These are phyloP conservation scores for Hydractinia symbiolongicarpus DNA, from an alignment of 30 jellyfish, hydroid and myxozoan species.

Conservation along the genomic window DNA sequence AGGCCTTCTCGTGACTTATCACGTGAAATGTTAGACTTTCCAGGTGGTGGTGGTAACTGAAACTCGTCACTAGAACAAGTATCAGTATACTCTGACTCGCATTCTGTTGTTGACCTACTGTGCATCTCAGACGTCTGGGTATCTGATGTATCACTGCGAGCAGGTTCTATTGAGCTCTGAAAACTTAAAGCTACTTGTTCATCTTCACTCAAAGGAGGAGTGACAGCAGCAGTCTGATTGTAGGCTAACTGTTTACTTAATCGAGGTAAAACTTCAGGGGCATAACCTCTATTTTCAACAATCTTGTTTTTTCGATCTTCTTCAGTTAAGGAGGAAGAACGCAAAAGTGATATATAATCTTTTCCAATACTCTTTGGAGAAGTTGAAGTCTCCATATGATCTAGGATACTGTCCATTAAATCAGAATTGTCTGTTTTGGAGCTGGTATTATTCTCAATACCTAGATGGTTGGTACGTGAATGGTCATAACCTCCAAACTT, in stretches of 20 bases:
- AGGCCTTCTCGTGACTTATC: background rate
- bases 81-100: background rate
- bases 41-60: constrained; percentile 30
- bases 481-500: background rate
- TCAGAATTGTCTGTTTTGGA: background rate
- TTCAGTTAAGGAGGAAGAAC: constrained; percentile 8
- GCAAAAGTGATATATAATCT: constrained; percentile 9
- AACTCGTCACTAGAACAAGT: background rate
- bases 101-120: background rate
- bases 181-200: background rate
- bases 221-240: background rate
- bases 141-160: constrained; percentile 1
- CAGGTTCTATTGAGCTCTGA: background rate
- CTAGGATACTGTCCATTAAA: constrained; percentile 20
- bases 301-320: background rate
- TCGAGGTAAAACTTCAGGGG: constrained; percentile 17
- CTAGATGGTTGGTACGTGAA: background rate
- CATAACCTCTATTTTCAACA: background rate
- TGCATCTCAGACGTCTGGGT: background rate
- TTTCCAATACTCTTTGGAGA: background rate
- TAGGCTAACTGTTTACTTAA: constrained; percentile 1
- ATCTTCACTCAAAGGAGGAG: background rate
- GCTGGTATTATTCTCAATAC: background rate
- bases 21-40: constrained; percentile 12
- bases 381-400: constrained; percentile 17